Conservation (phyloP, 2,797 vertebrate genomes). For the Gambelia wislizenii region DNA sequence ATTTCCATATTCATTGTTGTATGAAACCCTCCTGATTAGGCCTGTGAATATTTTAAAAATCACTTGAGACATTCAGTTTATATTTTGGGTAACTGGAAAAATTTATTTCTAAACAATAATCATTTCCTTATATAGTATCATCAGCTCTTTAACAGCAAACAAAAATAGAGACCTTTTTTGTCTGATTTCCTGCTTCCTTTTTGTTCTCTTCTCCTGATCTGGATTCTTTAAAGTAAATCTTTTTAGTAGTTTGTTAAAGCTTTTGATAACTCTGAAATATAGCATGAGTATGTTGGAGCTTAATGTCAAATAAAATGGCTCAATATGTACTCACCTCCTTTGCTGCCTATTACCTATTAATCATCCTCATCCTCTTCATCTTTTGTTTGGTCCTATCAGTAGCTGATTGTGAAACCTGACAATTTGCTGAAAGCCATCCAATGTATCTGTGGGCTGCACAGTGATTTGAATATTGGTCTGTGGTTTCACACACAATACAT, state of each 20-base stretch:
- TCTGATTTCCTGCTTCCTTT: slow-evolving; percentile 6
- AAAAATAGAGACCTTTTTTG: background rate
- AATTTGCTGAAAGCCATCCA: background rate
- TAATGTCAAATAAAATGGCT: background rate
- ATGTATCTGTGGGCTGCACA: background rate
- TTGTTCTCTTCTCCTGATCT: slow-evolving; percentile 17
- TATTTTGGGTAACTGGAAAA: slow-evolving; percentile 41
- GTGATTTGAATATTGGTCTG: background rate
- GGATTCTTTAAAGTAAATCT: accelerated
- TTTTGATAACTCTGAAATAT: background rate
- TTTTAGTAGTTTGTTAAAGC: background rate
- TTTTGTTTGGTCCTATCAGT: background rate
- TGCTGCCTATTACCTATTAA: no score
- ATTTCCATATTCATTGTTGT: slow-evolving; percentile 31
- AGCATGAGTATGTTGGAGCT: slow-evolving; percentile 9
- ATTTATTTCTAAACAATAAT: slow-evolving; percentile 40
- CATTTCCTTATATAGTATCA: slow-evolving; percentile 24
- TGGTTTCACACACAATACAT: background rate
- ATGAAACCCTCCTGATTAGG: slow-evolving; percentile 39
- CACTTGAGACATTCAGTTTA: slow-evolving; percentile 29
- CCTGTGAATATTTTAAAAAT: slow-evolving; percentile 22
- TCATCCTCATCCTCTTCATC: no score
- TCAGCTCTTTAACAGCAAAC: background rate
- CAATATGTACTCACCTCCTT: background rate
- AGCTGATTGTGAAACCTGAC: no score